These are phyloP conservation scores for Agrochola macilenta DNA, from an alignment of 2,888 invertebrate species.

Conservation along the genomic window DNA sequence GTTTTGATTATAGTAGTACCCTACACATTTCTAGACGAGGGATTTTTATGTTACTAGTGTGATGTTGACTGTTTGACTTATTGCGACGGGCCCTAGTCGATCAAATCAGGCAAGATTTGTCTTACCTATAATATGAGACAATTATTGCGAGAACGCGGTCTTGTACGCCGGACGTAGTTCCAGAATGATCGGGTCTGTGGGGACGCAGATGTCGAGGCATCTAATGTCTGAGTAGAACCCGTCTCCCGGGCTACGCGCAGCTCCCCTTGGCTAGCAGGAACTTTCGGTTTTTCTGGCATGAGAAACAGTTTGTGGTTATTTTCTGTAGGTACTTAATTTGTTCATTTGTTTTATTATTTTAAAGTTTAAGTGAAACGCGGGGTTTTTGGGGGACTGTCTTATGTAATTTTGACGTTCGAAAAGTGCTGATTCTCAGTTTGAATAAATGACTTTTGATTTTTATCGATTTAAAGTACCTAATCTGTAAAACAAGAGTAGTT, in stretches of 20 bases:
- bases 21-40: not conserved
- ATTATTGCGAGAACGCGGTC: not conserved
- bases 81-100: not conserved
- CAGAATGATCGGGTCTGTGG: too few relatives aligned
- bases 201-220: not conserved
- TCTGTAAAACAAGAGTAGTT: not conserved
- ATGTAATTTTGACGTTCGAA: too few relatives aligned
- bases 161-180: not conserved
- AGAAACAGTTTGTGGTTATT: slow-evolving; percentile 39
- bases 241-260: not conserved
- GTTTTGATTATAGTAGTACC: not conserved
- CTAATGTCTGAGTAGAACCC: not conserved
- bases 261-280: slow-evolving; percentile 11
- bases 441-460: too few relatives aligned
- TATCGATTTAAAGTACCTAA: not conserved
- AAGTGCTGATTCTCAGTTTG: too few relatives aligned
- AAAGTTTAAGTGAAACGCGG: too few relatives aligned
- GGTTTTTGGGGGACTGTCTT: too few relatives aligned
- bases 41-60: not conserved
- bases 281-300: slow-evolving; percentile 22
- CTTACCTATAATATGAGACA: slow-evolving; percentile 30
- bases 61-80: not conserved
- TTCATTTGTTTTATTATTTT: not conserved
- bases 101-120: slow-evolving; percentile 2
- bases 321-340: not conserved